Percentiles rank a stretch among this genome's conserved stretches.
Conservation (phyloP, 2,797 vertebrate species). For the Siniperca undulata region DNA sequence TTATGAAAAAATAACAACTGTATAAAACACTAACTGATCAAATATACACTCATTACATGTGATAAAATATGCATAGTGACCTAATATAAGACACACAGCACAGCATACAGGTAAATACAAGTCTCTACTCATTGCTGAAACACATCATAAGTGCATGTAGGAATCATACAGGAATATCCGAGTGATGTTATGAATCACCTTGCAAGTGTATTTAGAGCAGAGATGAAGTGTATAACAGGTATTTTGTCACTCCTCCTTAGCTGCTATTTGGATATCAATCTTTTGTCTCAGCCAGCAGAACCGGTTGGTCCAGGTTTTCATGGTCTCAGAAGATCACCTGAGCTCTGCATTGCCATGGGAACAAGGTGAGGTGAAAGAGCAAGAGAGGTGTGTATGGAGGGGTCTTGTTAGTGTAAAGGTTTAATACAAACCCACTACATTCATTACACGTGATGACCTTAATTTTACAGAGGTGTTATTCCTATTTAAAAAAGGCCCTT, state of each 20-base stretch:
- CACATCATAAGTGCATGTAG: background rate
- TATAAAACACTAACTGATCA: background rate
- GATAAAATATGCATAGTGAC: background rate
- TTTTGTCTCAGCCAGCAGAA: conserved; percentile 81
- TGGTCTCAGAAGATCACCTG: conserved; percentile 73
- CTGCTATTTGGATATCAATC: conserved; percentile 76
- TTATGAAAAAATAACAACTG: background rate
- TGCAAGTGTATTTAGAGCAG: conserved; percentile 8
- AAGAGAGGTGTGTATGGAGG: conserved; percentile 14
- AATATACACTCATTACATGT: background rate
- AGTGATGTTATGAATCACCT: conserved; percentile 25
- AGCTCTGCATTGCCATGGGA: conserved; percentile 65
- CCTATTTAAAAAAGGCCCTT: background rate
- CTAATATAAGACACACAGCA: background rate
- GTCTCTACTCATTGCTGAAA: background rate
- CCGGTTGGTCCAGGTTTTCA: conserved; percentile 78
- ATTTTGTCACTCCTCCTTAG: conserved; percentile 72
- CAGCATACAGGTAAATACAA: background rate
- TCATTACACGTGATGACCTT: background rate
- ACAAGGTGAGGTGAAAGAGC: conserved; percentile 59
- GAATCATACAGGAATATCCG: background rate
- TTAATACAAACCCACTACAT: background rate
- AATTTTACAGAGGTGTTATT: background rate
- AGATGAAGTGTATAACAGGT: conserved; percentile 55
- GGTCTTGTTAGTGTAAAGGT: background rate